phyloP scores from a whole-genome alignment of 2,113 vertebrate genomes.

The Brienomyrus brachyistius region DNA sequence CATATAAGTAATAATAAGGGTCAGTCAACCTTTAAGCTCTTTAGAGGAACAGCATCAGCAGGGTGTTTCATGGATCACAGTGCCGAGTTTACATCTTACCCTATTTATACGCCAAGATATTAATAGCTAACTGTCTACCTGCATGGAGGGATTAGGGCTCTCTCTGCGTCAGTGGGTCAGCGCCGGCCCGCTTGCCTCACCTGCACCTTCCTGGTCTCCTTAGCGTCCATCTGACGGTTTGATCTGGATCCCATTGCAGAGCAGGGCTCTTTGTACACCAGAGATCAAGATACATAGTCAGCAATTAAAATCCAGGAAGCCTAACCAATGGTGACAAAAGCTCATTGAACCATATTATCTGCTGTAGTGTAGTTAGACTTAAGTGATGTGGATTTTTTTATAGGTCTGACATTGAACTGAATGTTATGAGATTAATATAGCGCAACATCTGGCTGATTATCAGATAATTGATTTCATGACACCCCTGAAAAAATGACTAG shows the following conservation, averaged over 20 bases:
- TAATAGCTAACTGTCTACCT: conserved; percentile 37
- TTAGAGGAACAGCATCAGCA: conserved; percentile 41
- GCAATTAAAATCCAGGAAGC: neutral
- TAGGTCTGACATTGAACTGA: neutral
- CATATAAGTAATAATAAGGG: neutral
- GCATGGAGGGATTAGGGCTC: conserved; percentile 7
- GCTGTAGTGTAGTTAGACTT: neutral
- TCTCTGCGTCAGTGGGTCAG: conserved; percentile 8
- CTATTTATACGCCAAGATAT: conserved; percentile 46
- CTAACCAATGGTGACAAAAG: neutral
- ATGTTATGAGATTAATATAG: neutral
- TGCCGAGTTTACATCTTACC: conserved; percentile 20
- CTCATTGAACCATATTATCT: neutral
- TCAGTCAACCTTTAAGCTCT: conserved; percentile 40
- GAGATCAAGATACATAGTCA: neutral
- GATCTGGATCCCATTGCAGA: neutral
- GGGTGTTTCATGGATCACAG: conserved; percentile 33
- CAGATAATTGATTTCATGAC: neutral
- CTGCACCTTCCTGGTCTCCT: neutral
- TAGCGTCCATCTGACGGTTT: neutral
- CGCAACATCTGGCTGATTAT: neutral
- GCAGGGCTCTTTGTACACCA: neutral
- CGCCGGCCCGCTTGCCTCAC: neutral
- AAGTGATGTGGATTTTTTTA: neutral
- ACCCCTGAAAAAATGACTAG: neutral